Evolutionary conservation across 2,797 vertebrate genomes (phyloP), one percentile per base, ranked within the genome.

Genomic region (Rhinogobio ventralis): DNA sequence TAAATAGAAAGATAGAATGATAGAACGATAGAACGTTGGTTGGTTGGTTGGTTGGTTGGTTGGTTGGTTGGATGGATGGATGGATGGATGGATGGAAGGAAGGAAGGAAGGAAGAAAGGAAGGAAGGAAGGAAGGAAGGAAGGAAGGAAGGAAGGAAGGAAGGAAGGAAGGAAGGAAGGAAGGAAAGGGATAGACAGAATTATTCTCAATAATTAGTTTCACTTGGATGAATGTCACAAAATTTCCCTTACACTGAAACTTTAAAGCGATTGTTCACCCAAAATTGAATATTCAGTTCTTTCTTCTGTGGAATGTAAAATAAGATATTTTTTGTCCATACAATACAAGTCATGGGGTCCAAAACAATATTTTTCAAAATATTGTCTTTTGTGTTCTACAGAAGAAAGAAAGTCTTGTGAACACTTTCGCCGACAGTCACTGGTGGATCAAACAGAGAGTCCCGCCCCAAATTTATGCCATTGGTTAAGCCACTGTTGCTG

Each of bases 401-500:
- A 23, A 53, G 72, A 20, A 45, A 69, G n/a, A 71, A 15, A 14
- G 49, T 51, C 71, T 19, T 30, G 46, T 20, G 46, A 39, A 75
- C 20, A 36, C 73, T n/a, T 20, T 75, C 7, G 11, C 11, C 5
- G 14, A 13, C 49, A n/a, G 13, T 20, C 13, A 75, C 4, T 55
- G 51, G 51, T 55, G 51, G 2, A 39, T 51, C 30, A 55, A n/a
- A 39, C 51, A 39, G 49, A 75, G 23, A 75, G 20, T 4, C 51
- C 51, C 73, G 23, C 33, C 74, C 51, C 13, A 76, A 57, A 57
- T n/a, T 0, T 4, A 39, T 3, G 8, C n/a, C 36, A 78, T 78
- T 78, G 33, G 53, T 45, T 62, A 45, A 62, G 0, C 28, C 74
- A 57, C 74, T 78, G 55, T 78, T 78, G 75, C 75, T 15, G 5